Percentiles rank a stretch among this genome's conserved stretches.
phyloP scores from a whole-genome alignment of 2,797 vertebrate species.

The Sitta carolinensis region DNA sequence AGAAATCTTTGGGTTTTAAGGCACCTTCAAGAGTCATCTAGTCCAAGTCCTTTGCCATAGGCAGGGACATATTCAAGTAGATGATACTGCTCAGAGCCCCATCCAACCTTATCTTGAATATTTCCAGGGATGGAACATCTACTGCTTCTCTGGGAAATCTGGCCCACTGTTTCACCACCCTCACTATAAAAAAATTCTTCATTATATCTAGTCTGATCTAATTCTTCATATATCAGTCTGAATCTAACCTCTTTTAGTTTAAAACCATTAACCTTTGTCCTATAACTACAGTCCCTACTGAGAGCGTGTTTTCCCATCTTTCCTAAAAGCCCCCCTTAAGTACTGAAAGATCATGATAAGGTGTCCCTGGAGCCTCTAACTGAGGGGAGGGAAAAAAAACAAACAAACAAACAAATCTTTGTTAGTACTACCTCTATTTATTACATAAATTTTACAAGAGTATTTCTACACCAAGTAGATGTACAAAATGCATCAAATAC shows the following conservation, averaged over 20 bases:
- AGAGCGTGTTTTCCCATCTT: not conserved
- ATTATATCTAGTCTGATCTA: not conserved
- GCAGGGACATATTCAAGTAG: not conserved
- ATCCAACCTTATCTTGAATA: not conserved
- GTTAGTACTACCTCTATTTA: not conserved
- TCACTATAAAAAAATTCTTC: not conserved
- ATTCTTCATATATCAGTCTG: no score
- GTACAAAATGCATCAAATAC: not conserved
- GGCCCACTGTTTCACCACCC: not conserved
- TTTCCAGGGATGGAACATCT: not conserved
- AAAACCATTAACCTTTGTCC: not conserved
- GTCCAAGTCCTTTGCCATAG: not conserved
- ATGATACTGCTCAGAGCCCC: not conserved
- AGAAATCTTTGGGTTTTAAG: not conserved
- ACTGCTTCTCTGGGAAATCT: not conserved
- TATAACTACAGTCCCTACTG: not conserved
- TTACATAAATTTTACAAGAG: not conserved
- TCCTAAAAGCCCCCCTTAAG: not conserved
- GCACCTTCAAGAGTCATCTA: not conserved
- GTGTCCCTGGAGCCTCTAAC: not conserved
- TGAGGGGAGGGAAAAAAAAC: not conserved
- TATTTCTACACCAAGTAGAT: not conserved
- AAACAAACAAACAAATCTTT: no score
- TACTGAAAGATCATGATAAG: not conserved
- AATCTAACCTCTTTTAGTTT: not conserved